Evolutionary conservation across 1,140 invertebrate species (phyloP).

Genomic region (Drosophila varians): DNA sequence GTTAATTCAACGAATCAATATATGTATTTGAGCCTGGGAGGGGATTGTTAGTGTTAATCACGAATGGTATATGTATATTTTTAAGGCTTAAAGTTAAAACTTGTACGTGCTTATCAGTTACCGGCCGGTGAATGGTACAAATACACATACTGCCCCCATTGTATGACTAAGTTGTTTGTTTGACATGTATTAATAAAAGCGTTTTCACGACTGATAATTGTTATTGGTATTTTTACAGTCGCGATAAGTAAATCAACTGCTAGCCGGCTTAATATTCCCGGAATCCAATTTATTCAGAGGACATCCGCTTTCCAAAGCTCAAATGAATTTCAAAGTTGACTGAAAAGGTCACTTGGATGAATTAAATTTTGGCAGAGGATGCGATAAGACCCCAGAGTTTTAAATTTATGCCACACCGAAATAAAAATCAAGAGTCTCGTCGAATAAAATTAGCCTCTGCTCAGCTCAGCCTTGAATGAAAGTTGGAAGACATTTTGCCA

Average conservation of each 20-base stretch:
- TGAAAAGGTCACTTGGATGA: slow-evolving; percentile 28
- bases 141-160: background rate
- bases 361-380: slow-evolving; percentile 1
- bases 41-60: no score
- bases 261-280: slow-evolving; percentile 4
- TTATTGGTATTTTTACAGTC: slow-evolving; percentile 30
- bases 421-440: slow-evolving; percentile 2
- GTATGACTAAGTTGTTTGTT: slow-evolving; percentile 32
- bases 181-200: slow-evolving; percentile 51
- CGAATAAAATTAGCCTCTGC: slow-evolving; percentile 32
- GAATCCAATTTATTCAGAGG: slow-evolving; percentile 18
- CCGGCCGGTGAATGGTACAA: slow-evolving; percentile 61
- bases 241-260: slow-evolving; percentile 7
- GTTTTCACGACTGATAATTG: slow-evolving; percentile 18
- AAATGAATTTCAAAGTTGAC: slow-evolving; percentile 16
- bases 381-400: slow-evolving; percentile 4
- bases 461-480: slow-evolving; percentile 40
- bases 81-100: background rate
- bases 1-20: slow-evolving; percentile 2
- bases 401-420: slow-evolving; percentile 1
- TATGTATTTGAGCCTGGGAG: no score
- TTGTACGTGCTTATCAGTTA: slow-evolving; percentile 58
- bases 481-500: slow-evolving; percentile 31
- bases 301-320: slow-evolving; percentile 17
- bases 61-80: no score